Evolutionary conservation across 2,113 vertebrate genomes (phyloP).

Genomic region (Stigmatopora argus): DNA sequence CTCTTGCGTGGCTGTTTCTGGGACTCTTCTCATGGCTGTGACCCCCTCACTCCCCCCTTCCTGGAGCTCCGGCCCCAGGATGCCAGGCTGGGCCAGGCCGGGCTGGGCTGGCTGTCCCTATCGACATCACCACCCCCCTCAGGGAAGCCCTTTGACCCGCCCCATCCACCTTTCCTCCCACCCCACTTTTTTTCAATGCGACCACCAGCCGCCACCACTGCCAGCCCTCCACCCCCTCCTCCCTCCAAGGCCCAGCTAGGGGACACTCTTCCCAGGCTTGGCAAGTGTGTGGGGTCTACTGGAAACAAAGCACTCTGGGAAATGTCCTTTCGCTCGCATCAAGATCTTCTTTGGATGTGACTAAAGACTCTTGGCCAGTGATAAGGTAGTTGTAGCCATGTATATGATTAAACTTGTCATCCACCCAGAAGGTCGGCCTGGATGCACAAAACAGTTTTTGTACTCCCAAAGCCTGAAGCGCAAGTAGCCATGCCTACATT

Average conservation of each 20-base stretch:
- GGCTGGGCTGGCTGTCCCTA: conserved; percentile 62
- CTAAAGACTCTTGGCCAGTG: conserved; percentile 53
- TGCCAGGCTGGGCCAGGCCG: conserved; percentile 52
- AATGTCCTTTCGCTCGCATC: conserved; percentile 58
- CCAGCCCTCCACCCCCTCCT: conserved; percentile 26
- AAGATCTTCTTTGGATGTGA: conserved; percentile 44
- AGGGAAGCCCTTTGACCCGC: conserved; percentile 66
- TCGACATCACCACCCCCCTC: conserved; percentile 66
- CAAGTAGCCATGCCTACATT: conserved; percentile 53
- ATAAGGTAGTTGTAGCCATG: conserved; percentile 42
- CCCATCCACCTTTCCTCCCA: conserved; percentile 8
- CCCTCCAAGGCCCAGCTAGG: conserved; percentile 34
- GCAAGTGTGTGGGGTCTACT: conserved; percentile 33
- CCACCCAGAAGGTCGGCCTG: conserved; percentile 54
- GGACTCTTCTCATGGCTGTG: conserved; percentile 58
- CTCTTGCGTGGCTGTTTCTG: conserved; percentile 48
- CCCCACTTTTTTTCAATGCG: conserved; percentile 37
- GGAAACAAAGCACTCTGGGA: conserved; percentile 35
- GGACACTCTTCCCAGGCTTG: conserved; percentile 41
- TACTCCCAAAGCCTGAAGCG: conserved; percentile 40
- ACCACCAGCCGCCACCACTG: conserved; percentile 59
- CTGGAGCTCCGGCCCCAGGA: conserved; percentile 48
- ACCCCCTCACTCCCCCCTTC: conserved; percentile 36
- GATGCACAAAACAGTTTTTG: conserved; percentile 62
- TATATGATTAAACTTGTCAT: conserved; percentile 60